phyloP scores from a whole-genome alignment of 2,797 vertebrate genomes.

The Artibeus jamaicensis region DNA sequence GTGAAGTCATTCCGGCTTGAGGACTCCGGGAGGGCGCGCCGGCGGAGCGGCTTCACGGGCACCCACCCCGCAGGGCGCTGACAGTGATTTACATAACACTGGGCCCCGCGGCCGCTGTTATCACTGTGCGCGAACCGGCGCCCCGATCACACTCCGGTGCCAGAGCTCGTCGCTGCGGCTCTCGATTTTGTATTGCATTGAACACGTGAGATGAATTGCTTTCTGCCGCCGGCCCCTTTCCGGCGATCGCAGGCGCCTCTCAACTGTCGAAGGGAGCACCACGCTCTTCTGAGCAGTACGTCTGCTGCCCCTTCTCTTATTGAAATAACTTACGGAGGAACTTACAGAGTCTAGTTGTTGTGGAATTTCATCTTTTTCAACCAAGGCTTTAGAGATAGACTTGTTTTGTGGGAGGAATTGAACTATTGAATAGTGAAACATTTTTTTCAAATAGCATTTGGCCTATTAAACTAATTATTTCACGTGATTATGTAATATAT shows the following conservation, averaged over 20 bases:
- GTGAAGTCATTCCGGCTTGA: neutral
- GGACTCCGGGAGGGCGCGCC: neutral
- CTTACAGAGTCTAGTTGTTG: neutral
- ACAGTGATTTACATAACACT: constrained; percentile 58
- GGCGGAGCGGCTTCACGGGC: neutral
- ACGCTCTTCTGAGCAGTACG: neutral
- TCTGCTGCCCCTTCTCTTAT: neutral
- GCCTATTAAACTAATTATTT: constrained; percentile 21
- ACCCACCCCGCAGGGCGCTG: neutral
- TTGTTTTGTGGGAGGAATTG: neutral
- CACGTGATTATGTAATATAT: neutral
- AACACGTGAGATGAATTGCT: constrained; percentile 48
- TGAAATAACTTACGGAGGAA: neutral
- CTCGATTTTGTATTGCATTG: constrained; percentile 32
- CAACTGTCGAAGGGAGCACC: constrained; percentile 33
- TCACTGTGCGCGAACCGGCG: neutral
- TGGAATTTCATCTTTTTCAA: neutral
- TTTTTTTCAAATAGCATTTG: neutral
- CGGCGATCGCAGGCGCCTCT: neutral
- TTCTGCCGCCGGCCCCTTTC: neutral
- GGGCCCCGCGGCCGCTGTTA: neutral
- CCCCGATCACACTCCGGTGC: neutral
- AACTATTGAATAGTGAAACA: neutral
- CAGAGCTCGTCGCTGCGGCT: constrained; percentile 30
- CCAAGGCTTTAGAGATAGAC: neutral